Base-by-base conservation (phyloP, 2,113 vertebrate genomes). In the Bubo blakistoni region DNA sequence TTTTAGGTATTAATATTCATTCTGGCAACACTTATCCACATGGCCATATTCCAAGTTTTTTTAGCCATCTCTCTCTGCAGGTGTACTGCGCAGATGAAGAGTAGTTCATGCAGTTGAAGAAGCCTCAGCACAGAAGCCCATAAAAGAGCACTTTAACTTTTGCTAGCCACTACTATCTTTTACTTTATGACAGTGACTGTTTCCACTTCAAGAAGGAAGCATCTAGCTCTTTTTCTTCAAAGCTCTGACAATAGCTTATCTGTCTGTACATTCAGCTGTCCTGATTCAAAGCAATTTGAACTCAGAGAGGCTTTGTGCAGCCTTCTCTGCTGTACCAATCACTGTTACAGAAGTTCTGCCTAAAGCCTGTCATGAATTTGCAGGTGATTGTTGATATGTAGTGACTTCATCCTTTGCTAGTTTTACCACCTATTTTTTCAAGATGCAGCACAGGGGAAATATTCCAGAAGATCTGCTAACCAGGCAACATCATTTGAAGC, bases 81-180 rank as follows among this genome's bases (percentile, higher is more conserved):
- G 34, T 83, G 91, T 40, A 66, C 32, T 32, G 38, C 55, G 26
- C 29, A 42, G 32, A 95, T 86, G 66, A 90, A 94, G 62, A 65
- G 21, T 1, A 30, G 61, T 42, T 30, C 44, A 51, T 61, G 7
- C 24, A 44, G 51, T 9, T 69, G 78, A 38, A 82, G 85, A 59
- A 88, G 87, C 26, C 36, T 62, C 76, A 93, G 34, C 55, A 86
- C 44, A 62, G 70, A 92, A 82, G 86, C 66, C 47, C 69, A 86
- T 57, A 54, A 93, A 85, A 96, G 62, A 63, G 62, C 81, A 62
- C 17, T 96, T 83, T 90, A 57, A 89, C 81, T 57, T 46, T 84
- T 97, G 32, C 27, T 90, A 44, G 67, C 46, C 24, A 96, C 93
- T 59, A 66, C 95, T 55, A 67, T 86, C 47, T 96, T 94, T 58